Evolutionary conservation across 1,140 invertebrate species (phyloP), one percentile per base, ranked within the genome.

Genomic region (Lordiphosa clarofinis): DNA sequence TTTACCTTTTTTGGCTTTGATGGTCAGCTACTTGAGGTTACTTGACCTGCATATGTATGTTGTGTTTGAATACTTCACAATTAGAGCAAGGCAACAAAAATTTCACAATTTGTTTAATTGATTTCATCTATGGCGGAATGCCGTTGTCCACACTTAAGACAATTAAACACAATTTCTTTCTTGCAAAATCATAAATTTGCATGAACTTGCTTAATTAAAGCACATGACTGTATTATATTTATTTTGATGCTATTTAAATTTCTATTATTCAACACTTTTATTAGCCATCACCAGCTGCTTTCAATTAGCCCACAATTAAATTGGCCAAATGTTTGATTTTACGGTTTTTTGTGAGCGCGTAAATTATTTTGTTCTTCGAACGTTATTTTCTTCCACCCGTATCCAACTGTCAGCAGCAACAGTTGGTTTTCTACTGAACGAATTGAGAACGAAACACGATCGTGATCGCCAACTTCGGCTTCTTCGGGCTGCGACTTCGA

Each of bases 401-500:
- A 31, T 8, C 8, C 60, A 64, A 64, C 75, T 66, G 54, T 46
- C 44, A 54, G 11, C 24, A 54, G 76, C 81, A 86, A 86, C 81
- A 86, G 81, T 86, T 86, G 81, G 81, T 86, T 87, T 49, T 33
- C 64, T 64, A 81, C 64, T 86, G 72, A 73, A 72, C 57, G 38
- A 53, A 33, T 52, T 28, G 55, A 40, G 28, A 31, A 15, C 15
- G 36, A 37, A 36, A 12, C 38, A 39, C 28, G 59, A 47, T 47
- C 44, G 28, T 37, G 44, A 42, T 42, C 43, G 53, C 49, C 57
- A 31, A 6, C 62, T 21, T 57, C 63, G 62, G 48, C 8, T 48
- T 43, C 39, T 28, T 31, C 28, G 28, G 15, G 12, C 56, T 63
- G 60, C 43, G 43, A 40, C 36, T 55, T 19, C 15, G 11, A 33